Evolutionary conservation across 2,797 vertebrate species (phyloP), one percentile per base, ranked within the genome.

Genomic region (Phyllotis vaccarum): DNA sequence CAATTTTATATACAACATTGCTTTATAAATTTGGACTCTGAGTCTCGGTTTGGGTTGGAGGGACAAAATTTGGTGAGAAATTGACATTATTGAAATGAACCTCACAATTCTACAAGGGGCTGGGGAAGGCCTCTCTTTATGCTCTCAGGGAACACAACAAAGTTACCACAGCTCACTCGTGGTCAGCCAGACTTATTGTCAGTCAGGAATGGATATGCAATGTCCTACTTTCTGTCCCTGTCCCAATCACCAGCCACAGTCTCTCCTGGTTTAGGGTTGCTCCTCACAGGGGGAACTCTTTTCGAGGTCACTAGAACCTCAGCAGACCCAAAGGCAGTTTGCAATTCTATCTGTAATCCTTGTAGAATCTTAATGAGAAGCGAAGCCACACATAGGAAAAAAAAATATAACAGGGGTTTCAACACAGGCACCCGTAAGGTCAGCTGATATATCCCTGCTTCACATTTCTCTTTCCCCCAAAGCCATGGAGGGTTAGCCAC

Each of bases 361-460:
- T 82, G 78, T 27, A 75, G 93, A 92, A 52, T 79, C 89, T 68
- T 79, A 89, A 66, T 49, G 83, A 93, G 74, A 94, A 56, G 13
- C 0, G 6, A 92, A 95, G 86, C 82, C 58, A 62, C 12, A 24
- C 24, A 2, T 5, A 46, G 80, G 68, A 72, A 78, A 82, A 78
- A 82, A 81, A 95, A 66, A 87, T 60, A 72, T 79, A 96, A 86
- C 56, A 89, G 70, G 52, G 89, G 64, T 92, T 93, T 78, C 85
- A 95, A 94, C 34, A 37, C 7, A 16, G 91, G 75, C 46, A 64
- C 56, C 60, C n/a, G 40, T 22, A 34, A 74, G 12, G 21, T 76
- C 43, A 62, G 60, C 34, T 66, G 52, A 17, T 52, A 76, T n/a
- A 17, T 49, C 9, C 27, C 46, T 5, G 43, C 46, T 79, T 75